Percentiles rank a stretch among this genome's conserved stretches.
Evolutionary conservation across 2,888 invertebrate genomes (phyloP).

Genomic region (Apamea sordens): DNA sequence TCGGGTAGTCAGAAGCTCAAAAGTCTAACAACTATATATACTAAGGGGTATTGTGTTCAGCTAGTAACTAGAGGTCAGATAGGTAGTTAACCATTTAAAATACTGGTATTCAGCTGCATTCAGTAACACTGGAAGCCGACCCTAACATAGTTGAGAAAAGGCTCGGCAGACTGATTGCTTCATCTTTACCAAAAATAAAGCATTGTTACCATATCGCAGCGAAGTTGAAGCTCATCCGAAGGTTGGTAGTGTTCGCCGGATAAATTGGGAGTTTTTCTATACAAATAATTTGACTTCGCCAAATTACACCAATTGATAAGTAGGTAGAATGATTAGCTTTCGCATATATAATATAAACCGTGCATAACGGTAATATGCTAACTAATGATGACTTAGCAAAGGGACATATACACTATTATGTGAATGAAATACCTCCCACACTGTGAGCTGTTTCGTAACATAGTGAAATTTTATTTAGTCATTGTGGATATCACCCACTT

Average conservation of each 20-base stretch:
- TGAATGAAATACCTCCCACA: slow-evolving; percentile 36
- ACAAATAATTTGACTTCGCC: slow-evolving; percentile 7
- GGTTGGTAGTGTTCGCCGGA: not conserved
- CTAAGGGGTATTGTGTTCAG: not conserved
- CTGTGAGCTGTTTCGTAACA: slow-evolving; percentile 29
- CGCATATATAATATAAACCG: slow-evolving; percentile 21
- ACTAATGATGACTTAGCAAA: slow-evolving; percentile 41
- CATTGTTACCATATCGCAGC: not conserved
- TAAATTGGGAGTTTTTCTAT: not conserved
- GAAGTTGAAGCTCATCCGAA: not conserved
- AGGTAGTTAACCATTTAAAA: not conserved
- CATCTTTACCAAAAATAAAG: too few species aligned
- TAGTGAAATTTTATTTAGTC: slow-evolving; percentile 22
- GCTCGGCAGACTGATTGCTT: too few species aligned
- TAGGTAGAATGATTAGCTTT: slow-evolving; percentile 12
- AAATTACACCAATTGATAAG: slow-evolving; percentile 12
- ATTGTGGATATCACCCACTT: not conserved
- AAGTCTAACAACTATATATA: not conserved
- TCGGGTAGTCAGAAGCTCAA: not conserved
- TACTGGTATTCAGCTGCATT: not conserved
- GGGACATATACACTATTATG: slow-evolving; percentile 18
- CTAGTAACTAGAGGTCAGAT: not conserved
- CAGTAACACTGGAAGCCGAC: not conserved
- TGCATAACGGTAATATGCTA: slow-evolving; percentile 5
- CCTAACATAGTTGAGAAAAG: not conserved